Conservation (phyloP, 2,888 invertebrate species). For the Cephus pygmeus region DNA sequence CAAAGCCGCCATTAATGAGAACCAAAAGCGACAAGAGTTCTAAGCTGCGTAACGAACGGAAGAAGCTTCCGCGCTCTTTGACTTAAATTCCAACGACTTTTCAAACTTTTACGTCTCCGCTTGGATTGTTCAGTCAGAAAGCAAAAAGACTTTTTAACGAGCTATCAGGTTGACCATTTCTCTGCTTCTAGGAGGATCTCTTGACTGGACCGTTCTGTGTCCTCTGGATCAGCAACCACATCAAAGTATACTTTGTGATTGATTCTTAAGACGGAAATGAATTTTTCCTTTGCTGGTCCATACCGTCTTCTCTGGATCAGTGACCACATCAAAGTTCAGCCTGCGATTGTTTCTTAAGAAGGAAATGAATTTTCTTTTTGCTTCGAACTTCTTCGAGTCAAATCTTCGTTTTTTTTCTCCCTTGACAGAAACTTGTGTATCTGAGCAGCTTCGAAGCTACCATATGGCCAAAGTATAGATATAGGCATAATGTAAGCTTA, state of each 20-base stretch:
- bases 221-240: neutral
- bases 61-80: conserved; percentile 57
- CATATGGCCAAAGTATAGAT: conserved; percentile 38
- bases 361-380: neutral
- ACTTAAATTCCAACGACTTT: conserved; percentile 41
- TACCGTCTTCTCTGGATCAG: neutral
- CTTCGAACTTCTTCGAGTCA: neutral
- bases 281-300: neutral
- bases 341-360: neutral
- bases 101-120: neutral
- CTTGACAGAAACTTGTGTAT: neutral
- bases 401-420: neutral
- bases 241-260: neutral
- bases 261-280: neutral
- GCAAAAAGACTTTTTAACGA: neutral
- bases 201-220: neutral
- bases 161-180: neutral
- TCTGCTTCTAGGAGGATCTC: neutral
- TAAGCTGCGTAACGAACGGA: conserved; percentile 49
- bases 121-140: neutral
- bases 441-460: conserved; percentile 31
- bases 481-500: conserved; percentile 37
- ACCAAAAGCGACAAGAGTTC: conserved; percentile 37
- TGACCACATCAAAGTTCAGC: neutral
- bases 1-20: conserved; percentile 58